Conservation (phyloP, 2,888 invertebrate species). For the Agelastica alni region DNA sequence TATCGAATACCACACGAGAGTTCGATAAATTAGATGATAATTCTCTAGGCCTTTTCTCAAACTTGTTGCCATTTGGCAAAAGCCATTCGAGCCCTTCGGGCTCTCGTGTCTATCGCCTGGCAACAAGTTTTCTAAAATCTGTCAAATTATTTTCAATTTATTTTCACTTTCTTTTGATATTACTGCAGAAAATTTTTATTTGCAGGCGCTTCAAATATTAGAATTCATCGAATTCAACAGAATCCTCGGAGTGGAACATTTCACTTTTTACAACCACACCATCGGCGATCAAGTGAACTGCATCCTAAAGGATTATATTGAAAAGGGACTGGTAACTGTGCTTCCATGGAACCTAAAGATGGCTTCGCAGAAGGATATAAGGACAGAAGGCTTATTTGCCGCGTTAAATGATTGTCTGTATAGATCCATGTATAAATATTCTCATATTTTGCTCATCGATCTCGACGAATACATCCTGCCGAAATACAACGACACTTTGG, state of each 20-base stretch:
- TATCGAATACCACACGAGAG: too few species aligned
- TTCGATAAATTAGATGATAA: too few species aligned
- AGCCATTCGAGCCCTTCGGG: too few species aligned
- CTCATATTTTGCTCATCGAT: constrained; percentile 83
- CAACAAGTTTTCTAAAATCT: too few species aligned
- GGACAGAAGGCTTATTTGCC: constrained; percentile 90
- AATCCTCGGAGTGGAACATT: constrained; percentile 81
- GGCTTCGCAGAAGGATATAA: constrained; percentile 86
- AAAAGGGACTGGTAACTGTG: constrained; percentile 68
- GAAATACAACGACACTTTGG: constrained; percentile 74
- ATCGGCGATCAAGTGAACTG: constrained; percentile 79
- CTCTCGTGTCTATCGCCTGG: too few species aligned
- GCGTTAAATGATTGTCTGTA: constrained; percentile 93
- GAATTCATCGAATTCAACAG: constrained; percentile 90
- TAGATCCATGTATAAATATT: constrained; percentile 82
- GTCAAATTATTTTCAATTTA: too few species aligned
- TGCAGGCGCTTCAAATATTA: constrained; percentile 74
- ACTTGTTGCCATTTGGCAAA: too few species aligned
- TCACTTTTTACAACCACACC: constrained; percentile 91
- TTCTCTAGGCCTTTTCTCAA: too few species aligned
- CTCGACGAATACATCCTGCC: constrained; percentile 89
- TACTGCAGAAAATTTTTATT: too few species aligned
- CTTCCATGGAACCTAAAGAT: constrained; percentile 86
- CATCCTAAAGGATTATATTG: constrained; percentile 57
- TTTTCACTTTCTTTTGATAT: too few species aligned